These are phyloP conservation scores for Prenolepis imparis DNA, from an alignment of 2,888 invertebrate species.

Conservation along the genomic window DNA sequence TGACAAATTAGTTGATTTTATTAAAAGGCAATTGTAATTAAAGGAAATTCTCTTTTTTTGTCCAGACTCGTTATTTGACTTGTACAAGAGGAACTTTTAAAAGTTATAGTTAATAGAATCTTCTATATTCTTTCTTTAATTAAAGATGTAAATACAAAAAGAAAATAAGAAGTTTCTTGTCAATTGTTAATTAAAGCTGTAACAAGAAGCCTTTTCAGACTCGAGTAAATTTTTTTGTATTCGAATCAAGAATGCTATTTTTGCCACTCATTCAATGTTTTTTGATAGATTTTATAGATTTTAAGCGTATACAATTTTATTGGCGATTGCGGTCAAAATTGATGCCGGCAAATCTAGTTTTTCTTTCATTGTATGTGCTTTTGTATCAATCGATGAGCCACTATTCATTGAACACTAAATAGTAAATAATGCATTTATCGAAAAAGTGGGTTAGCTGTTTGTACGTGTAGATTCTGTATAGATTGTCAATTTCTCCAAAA, in stretches of 20 bases:
- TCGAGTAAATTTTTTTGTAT: neutral
- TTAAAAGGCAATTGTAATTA: neutral
- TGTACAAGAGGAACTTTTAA: neutral
- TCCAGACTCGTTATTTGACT: neutral
- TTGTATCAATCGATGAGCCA: constrained; percentile 1
- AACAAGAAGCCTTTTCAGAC: neutral
- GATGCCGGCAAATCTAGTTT: neutral
- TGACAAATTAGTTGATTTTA: neutral
- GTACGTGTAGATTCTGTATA: neutral
- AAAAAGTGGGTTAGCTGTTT: neutral
- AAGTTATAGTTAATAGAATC: neutral
- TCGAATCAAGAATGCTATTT: neutral
- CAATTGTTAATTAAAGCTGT: neutral
- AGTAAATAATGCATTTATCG: constrained; percentile 25
- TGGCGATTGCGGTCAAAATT: constrained; percentile 13
- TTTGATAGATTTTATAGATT: neutral
- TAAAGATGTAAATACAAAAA: neutral
- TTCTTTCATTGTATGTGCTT: neutral
- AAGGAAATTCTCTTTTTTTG: neutral
- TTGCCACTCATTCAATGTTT: neutral
- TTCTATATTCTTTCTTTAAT: neutral
- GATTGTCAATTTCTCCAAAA: neutral
- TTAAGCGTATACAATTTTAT: constrained; percentile 18
- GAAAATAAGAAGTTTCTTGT: neutral
- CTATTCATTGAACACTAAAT: constrained; percentile 15